phyloP scores from a whole-genome alignment of 2,113 vertebrate genomes.

The Gasterosteus nipponicus region DNA sequence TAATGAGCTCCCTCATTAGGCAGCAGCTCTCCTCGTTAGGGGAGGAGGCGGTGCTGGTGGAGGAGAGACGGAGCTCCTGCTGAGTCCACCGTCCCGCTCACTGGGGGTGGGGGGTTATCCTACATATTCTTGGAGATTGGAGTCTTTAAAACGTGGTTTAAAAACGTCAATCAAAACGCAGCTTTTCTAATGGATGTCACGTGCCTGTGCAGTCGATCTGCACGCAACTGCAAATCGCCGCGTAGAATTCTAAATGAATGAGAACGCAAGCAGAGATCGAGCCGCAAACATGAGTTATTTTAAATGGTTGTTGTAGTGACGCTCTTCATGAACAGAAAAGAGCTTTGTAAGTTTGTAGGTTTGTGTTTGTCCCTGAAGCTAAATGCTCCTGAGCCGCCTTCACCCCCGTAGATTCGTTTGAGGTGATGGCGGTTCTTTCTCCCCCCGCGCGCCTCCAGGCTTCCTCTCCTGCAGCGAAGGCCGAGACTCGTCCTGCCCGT shows the following conservation, averaged over 20 bases:
- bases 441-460: constrained; percentile 71
- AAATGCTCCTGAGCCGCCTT: neutral
- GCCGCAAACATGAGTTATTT: neutral
- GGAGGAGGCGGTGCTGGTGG: constrained; percentile 72
- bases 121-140: constrained; percentile 44
- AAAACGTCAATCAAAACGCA: neutral
- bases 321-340: neutral
- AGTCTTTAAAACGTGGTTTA: neutral
- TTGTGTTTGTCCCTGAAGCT: neutral
- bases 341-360: neutral
- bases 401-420: neutral
- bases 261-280: neutral
- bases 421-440: neutral
- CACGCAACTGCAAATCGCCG: neutral
- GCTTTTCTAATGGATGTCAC: neutral
- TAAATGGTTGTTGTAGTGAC: neutral
- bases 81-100: constrained; percentile 76
- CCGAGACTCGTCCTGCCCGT: constrained; percentile 87
- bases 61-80: constrained; percentile 74
- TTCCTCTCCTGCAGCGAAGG: constrained; percentile 83
- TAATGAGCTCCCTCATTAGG: constrained; percentile 91
- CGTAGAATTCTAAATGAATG: neutral
- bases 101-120: constrained; percentile 53
- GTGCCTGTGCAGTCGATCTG: no score
- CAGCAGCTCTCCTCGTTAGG: constrained; percentile 87